Base-by-base conservation (phyloP, 2,113 vertebrate genomes). In the Telmatochromis sp. region DNA sequence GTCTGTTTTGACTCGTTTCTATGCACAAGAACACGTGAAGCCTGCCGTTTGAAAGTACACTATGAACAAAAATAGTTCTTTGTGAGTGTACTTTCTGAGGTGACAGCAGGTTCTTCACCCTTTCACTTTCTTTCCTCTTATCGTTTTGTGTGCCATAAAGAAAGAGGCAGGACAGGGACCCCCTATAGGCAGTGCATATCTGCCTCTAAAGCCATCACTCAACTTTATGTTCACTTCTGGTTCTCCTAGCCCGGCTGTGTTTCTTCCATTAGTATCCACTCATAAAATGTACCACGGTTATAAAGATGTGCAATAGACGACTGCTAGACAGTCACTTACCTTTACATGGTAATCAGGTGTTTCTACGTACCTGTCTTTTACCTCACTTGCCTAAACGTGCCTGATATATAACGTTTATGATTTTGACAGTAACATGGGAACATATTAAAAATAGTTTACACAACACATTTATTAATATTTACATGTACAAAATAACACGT, bases 181-280 rank as follows among this genome's bases (percentile, higher is more conserved):
- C 89, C 93, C 93, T 93, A 91, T 94, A 91, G 93, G 85, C 92
- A 96, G 94, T 89, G 87, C 91, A 90, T 95, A 95, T 95, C 93
- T 89, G 91, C 90, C 91, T 96, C 93, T 94, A 91, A 96, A 96
- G 95, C 94, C 95, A 96, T 96, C 94, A 96, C 90, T 97, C 94
- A 96, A 93, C 94, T 97, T 97, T 96, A 96, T 89, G 92, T 94
- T 94, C 93, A 92, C 92, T 96, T 95, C 95, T 95, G 95, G 73
- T 89, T 95, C 95, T 95, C 92, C 95, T 90, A 85, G 88, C 93
- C 88, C 90, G 83, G 94, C 89, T 91, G 91, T 93, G 95, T 92
- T 94, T 96, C 95, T 97, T 96, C 96, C 96, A 97, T 97, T 96
- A 97, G 87, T 87, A 88, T 89, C 88, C 89, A 86, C 91, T 94